Evolutionary conservation across 1,140 invertebrate genomes (phyloP).

Genomic region (Cepaea nemoralis): DNA sequence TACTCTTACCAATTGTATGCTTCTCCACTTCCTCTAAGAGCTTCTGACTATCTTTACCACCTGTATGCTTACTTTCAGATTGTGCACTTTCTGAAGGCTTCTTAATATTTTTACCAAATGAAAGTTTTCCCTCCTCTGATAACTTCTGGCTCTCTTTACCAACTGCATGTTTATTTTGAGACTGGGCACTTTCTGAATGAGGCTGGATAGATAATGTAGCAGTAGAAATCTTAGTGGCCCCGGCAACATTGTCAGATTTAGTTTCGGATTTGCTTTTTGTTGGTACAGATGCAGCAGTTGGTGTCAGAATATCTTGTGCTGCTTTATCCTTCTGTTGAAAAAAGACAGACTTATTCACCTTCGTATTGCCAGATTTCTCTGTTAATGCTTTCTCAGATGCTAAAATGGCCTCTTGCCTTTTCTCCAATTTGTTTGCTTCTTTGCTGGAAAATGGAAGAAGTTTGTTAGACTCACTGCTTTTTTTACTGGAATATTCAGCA

Average conservation of each 20-base stretch:
- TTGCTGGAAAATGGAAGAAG: constrained; percentile 22
- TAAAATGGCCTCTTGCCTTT: constrained; percentile 4
- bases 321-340: constrained; percentile 32
- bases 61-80: not conserved
- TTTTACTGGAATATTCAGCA: not conserved
- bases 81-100: not conserved
- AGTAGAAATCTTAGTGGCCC: not conserved
- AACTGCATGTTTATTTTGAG: not conserved
- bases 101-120: too few species aligned
- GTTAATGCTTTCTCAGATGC: constrained; percentile 9
- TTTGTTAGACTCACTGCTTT: not conserved
- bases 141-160: not conserved
- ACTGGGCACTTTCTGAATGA: not conserved
- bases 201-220: not conserved
- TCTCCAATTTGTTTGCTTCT: constrained; percentile 31
- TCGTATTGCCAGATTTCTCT: not conserved
- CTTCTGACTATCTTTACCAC: not conserved
- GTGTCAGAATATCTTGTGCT: too few species aligned
- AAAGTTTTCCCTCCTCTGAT: too few species aligned
- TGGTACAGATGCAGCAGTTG: too few species aligned
- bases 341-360: constrained; percentile 21
- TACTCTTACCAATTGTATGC: not conserved
- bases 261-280: not conserved
- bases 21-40: too few species aligned
- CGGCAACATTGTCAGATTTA: not conserved